phyloP scores from a whole-genome alignment of 2,888 invertebrate species.

The Volucella zonaria region DNA sequence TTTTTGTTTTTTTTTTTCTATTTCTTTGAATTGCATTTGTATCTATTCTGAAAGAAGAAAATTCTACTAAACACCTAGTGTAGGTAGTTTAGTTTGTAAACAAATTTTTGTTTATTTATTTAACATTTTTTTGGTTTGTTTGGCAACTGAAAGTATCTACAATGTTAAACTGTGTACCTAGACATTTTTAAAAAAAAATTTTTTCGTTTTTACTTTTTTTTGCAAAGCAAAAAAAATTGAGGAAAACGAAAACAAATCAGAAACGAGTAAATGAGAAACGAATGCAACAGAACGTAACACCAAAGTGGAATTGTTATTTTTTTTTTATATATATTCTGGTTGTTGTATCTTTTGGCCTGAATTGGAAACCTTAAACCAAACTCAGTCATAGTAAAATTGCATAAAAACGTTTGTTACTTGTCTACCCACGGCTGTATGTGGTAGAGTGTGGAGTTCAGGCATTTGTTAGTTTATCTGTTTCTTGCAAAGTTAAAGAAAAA shows the following conservation, averaged over 20 bases:
- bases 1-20: slow-evolving; percentile 27
- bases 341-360: slow-evolving; percentile 31
- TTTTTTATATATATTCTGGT: slow-evolving; percentile 8
- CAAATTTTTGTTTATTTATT: slow-evolving; percentile 26
- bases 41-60: slow-evolving; percentile 2
- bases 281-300: slow-evolving; percentile 55
- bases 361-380: slow-evolving; percentile 41
- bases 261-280: slow-evolving; percentile 36
- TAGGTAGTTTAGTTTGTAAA: slow-evolving; percentile 48
- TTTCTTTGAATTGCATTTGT: slow-evolving; percentile 4
- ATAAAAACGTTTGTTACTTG: slow-evolving; percentile 3
- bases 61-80: background rate
- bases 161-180: slow-evolving; percentile 23
- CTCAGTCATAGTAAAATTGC: slow-evolving; percentile 5
- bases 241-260: background rate
- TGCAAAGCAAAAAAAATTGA: slow-evolving; percentile 8
- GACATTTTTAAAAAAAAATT: background rate
- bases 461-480: background rate
- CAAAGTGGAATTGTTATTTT: slow-evolving; percentile 8
- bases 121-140: slow-evolving; percentile 1
- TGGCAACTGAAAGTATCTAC: slow-evolving; percentile 18
- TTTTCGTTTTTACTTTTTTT: background rate
- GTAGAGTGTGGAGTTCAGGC: background rate
- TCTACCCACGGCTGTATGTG: background rate
- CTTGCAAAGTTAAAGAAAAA: slow-evolving; percentile 27